Base-by-base conservation (phyloP, 2,888 invertebrate species). In the Mythimna pallens region DNA sequence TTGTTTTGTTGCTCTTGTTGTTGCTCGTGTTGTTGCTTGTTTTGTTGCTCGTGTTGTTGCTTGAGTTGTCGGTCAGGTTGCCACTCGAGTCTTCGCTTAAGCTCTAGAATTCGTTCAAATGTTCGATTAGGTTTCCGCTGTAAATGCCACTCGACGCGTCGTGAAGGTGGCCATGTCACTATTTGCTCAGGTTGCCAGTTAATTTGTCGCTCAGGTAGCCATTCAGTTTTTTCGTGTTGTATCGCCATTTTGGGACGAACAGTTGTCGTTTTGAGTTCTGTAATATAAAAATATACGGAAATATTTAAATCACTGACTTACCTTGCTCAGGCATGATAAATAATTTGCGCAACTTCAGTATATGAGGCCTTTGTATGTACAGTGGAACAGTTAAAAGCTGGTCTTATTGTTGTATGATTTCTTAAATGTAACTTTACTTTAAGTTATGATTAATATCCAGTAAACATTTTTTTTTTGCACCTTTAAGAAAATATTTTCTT, bases 241-340 rank as follows among this genome's bases (percentile, higher is more conserved):
- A 0, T 20, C 30, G 1, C 2, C 57, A 0, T 20, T 20, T 34
- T 58, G 9, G 34, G 1, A 10, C 9, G 4, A 34, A 34, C 25
- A 12, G 59, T 40, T 5, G 59, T 59, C n/a, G n/a, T 36, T 40
- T 59, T 59, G 36, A 59, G 36, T 40, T 59, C 59, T 59, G 59
- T 8, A 59, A 59, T 22, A 59, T 36, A 47, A 47, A 47, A 47
- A 47, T 47, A 20, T 36, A 14, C 14, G 3, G n/a, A 40, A 59
- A 36, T 14, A 22, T 40, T 36, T 20, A 34, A 58, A 34, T 58
- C 20, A 4, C 0, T 2, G 30, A 20, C 17, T 17, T 8, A 20
- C 30, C 12, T 20, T 30, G 9, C 20, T 8, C 4, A 58, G 17
- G 57, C 17, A 8, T 57, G 25, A 12, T 25, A 25, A 12, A 17